Evolutionary conservation across 2,113 vertebrate genomes (phyloP), one percentile per base, ranked within the genome.

Genomic region (Xiphophorus maculatus): DNA sequence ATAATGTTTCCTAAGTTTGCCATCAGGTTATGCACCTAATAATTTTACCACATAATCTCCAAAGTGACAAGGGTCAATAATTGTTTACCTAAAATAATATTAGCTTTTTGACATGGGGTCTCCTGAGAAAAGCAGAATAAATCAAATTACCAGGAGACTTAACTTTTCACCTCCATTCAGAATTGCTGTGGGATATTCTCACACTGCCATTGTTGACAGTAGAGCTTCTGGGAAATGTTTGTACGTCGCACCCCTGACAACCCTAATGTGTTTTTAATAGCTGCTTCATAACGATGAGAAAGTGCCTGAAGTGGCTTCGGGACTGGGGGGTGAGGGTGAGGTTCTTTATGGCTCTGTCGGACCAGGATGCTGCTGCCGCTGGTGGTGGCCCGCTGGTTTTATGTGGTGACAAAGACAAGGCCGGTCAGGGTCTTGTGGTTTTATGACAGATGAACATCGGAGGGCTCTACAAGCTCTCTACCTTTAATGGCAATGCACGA

Each of bases 181-280:
- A 27, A 48, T 65, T 75, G 69, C 91, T 79, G 84, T 74, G 80
- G 76, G 87, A 84, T 69, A 68, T 80, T 84, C 29, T 76, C 76
- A 63, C 65, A 37, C 73, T n/a, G 73, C 64, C 32, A 29, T 37
- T 5, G 15, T 66, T 79, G 84, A 87, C 87, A 83, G 80, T 58
- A n/a, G 69, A 71, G 81, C 82, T 87, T 83, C 65, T 72, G 81
- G 87, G 82, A 83, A 84, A 80, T 37, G 88, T 87, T 84, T 88
- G 84, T 83, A 82, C 66, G 19, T 74, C 35, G 66, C 81, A 83
- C 80, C 85, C 73, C 76, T 82, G 88, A 88, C 87, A 78, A 79
- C 76, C 76, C 77, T 92, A 92, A 93, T 92, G 88, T 88, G 91
- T 81, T 92, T 93, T 93, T 93, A 92, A 93, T 92, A 89, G 92